phyloP scores from a whole-genome alignment of 1,140 invertebrate species.

The Euglossa dilemma region DNA sequence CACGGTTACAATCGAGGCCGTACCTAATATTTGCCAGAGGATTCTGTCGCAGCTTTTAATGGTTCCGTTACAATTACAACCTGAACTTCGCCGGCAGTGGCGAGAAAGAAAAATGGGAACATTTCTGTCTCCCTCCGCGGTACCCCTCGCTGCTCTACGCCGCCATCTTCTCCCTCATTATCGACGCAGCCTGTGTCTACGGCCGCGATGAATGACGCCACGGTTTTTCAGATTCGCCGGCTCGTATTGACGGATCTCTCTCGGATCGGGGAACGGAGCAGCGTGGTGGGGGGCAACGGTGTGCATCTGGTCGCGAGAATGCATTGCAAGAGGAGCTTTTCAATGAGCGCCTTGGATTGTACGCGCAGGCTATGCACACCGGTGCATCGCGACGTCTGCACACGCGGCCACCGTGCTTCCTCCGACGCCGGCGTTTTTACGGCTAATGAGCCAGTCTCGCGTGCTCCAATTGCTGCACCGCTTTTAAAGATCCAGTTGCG shows the following conservation, averaged over 20 bases:
- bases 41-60: conserved; percentile 45
- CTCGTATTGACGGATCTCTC: conserved; percentile 33
- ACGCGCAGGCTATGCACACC: conserved; percentile 2
- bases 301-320: conserved; percentile 36
- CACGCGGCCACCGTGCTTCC: conserved; percentile 24
- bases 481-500: conserved; percentile 42
- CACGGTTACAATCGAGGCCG: conserved; percentile 44
- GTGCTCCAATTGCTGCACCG: conserved; percentile 51
- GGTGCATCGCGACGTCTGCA: conserved; percentile 11
- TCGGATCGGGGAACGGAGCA: not conserved
- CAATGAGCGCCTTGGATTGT: conserved; percentile 49
- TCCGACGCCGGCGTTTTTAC: conserved; percentile 1
- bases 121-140: not conserved
- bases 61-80: conserved; percentile 55
- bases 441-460: conserved; percentile 58
- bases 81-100: conserved; percentile 23
- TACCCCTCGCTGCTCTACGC: not conserved
- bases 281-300: not conserved
- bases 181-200: conserved; percentile 61
- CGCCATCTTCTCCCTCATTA: conserved; percentile 55
- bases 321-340: conserved; percentile 52
- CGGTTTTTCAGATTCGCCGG: conserved; percentile 36
- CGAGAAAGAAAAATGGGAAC: conserved; percentile 42
- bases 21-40: conserved; percentile 44
- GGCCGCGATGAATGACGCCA: conserved; percentile 45